These are phyloP conservation scores for Channa striata DNA, from an alignment of 2,797 vertebrate species.

Conservation along the genomic window DNA sequence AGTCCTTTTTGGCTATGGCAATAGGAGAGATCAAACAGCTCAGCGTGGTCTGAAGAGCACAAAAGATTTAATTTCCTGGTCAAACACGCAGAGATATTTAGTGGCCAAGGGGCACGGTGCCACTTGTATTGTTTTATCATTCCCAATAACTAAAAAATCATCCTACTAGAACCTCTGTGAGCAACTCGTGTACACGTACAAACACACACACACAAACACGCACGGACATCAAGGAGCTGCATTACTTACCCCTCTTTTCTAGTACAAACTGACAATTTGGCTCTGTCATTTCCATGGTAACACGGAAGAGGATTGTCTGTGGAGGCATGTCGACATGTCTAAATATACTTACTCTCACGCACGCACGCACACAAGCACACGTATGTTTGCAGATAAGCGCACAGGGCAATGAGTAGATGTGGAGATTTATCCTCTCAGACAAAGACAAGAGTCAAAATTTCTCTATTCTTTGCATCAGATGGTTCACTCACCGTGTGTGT, in stretches of 20 bases:
- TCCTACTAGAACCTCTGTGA: constrained; percentile 32
- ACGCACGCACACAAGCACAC: constrained; percentile 8
- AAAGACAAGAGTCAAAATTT: background rate
- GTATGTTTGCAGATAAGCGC: constrained; percentile 8
- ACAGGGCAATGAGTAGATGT: constrained; percentile 7
- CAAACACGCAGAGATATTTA: constrained; percentile 59
- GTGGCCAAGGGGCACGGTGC: constrained; percentile 11
- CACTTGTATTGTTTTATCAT: constrained; percentile 62
- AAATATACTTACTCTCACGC: constrained; percentile 72
- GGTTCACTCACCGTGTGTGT: background rate
- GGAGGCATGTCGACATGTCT: constrained; percentile 73
- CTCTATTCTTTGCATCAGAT: background rate
- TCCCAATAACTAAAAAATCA: constrained; percentile 60
- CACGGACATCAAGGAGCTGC: constrained; percentile 29
- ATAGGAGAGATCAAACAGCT: constrained; percentile 48
- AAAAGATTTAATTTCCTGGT: constrained; percentile 75
- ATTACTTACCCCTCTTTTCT: constrained; percentile 67
- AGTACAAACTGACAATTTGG: constrained; percentile 75
- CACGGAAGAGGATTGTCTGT: constrained; percentile 65
- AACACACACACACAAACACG: constrained; percentile 7
- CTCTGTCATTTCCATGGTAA: constrained; percentile 82
- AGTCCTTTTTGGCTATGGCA: constrained; percentile 39
- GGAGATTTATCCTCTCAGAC: constrained; percentile 13
- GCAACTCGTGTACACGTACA: constrained; percentile 15
- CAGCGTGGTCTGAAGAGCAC: constrained; percentile 41